Evolutionary conservation across 1,140 invertebrate species (phyloP).

Genomic region (Matsumurasca onukii): DNA sequence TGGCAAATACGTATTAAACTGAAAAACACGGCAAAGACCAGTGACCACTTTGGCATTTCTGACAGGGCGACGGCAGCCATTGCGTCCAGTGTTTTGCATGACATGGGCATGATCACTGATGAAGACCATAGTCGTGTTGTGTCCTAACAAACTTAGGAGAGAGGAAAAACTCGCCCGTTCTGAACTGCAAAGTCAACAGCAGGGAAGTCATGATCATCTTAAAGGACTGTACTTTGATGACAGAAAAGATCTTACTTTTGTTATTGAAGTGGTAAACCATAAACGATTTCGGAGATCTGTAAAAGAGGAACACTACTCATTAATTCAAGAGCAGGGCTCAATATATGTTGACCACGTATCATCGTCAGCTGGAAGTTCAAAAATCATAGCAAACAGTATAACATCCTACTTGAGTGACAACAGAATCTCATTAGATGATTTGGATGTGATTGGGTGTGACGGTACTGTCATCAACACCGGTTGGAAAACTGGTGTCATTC

Average conservation of each 20-base stretch:
- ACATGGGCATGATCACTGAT: constrained; percentile 33
- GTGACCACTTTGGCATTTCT: constrained; percentile 32
- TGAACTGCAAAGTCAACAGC: not conserved
- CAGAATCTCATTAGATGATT: constrained; percentile 11
- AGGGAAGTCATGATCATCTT: not conserved
- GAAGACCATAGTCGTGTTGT: constrained; percentile 37
- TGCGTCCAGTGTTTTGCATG: constrained; percentile 32
- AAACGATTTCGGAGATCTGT: constrained; percentile 37
- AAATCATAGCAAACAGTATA: constrained; percentile 37
- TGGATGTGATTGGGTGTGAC: constrained; percentile 32
- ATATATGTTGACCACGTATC: constrained; percentile 41
- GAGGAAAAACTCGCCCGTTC: constrained; percentile 19
- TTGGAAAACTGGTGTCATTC: constrained; percentile 31
- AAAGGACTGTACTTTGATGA: constrained; percentile 41
- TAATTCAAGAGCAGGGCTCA: constrained; percentile 42
- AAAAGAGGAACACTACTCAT: constrained; percentile 41
- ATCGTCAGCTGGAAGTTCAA: constrained; percentile 38
- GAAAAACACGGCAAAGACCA: constrained; percentile 31
- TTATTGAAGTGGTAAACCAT: constrained; percentile 39
- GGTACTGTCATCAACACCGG: constrained; percentile 30
- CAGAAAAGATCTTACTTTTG: constrained; percentile 41
- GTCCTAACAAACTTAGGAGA: constrained; percentile 42
- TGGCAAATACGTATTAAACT: constrained; percentile 36
- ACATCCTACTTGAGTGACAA: constrained; percentile 32
- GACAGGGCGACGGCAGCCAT: constrained; percentile 34